Percentiles rank a stretch among this genome's conserved stretches.
phyloP scores from a whole-genome alignment of 2,888 invertebrate species.

The Yponomeuta malinellus region DNA sequence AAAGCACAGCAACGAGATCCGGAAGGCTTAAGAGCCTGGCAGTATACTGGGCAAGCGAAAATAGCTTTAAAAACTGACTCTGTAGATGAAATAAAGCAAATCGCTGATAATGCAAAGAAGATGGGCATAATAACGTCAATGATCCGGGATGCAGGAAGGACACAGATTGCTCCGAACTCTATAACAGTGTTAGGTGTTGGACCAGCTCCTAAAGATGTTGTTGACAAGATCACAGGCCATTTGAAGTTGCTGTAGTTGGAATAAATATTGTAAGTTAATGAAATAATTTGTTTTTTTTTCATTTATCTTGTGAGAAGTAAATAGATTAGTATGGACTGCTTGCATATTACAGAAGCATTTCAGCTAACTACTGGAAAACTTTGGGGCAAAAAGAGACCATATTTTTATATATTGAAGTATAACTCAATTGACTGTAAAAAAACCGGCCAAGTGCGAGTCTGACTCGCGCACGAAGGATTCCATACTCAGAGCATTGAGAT shows the following conservation, averaged over 20 bases:
- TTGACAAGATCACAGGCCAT: conserved; percentile 91
- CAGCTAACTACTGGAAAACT: no score
- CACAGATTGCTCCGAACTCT: conserved; percentile 92
- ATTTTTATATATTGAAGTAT: no score
- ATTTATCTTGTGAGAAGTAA: no score
- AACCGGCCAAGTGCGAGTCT: no score
- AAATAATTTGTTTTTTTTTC: background rate
- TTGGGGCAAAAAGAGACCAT: no score
- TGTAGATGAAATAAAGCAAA: conserved; percentile 81
- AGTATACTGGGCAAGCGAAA: conserved; percentile 87
- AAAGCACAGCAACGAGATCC: conserved; percentile 79
- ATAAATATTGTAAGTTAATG: background rate
- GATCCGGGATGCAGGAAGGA: conserved; percentile 93
- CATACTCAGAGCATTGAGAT: no score
- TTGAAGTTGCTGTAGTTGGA: conserved; percentile 84
- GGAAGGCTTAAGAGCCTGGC: conserved; percentile 74
- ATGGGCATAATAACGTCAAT: conserved; percentile 83
- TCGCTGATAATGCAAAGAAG: conserved; percentile 81
- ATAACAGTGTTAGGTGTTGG: conserved; percentile 94
- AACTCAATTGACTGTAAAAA: no score
- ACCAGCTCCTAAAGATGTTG: conserved; percentile 85
- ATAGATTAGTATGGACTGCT: no score
- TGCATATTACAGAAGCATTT: no score
- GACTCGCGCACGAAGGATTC: no score
- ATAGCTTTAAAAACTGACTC: conserved; percentile 89